Base-by-base conservation (phyloP, 2,113 vertebrate genomes). In the Lipophrys pholis region DNA sequence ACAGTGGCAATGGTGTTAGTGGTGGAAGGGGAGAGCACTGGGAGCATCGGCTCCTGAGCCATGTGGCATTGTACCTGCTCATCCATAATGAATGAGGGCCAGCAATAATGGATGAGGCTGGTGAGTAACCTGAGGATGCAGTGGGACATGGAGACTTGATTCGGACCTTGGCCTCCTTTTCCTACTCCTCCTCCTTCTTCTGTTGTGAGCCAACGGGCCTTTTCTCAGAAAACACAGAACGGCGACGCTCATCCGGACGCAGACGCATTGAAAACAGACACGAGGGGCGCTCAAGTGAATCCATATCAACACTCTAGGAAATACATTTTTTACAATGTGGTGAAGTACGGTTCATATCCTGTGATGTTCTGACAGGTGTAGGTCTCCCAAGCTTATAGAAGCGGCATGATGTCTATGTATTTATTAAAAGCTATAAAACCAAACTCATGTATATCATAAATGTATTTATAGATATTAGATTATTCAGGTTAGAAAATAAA, bases 101-200 rank as follows among this genome's bases (percentile, higher is more conserved):
- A 86, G 90, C 75, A 94, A 94, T 94, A 93, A 95, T 94, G 75
- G 67, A 95, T 95, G 93, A 91, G 86, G 69, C 54, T 69, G 72
- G 82, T 91, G 89, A 89, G 93, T 94, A 95, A 95, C 90, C 90
- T 79, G 92, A 95, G 91, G 90, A 93, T 84, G 85, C 52, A 45
- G 68, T 79, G 64, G 84, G 90, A 92, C 83, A 92, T 85, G 82
- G 90, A 90, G 84, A 89, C 89, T 85, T 78, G 70, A 68, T 80
- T 56, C 53, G 52, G 83, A 30, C 78, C 77, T 78, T 64, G 72
- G 76, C 84, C 80, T 90, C 52, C 84, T 89, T 80, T 85, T 84
- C 79, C 82, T 89, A 66, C 63, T 68, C 54, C 40, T 51, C 70
- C 71, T 70, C 54, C 51, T 73, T 36, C 69, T 78, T 65, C 72